Evolutionary conservation across 2,888 invertebrate genomes (phyloP), one percentile per base, ranked within the genome.

Genomic region (Ichneumon xanthorius): DNA sequence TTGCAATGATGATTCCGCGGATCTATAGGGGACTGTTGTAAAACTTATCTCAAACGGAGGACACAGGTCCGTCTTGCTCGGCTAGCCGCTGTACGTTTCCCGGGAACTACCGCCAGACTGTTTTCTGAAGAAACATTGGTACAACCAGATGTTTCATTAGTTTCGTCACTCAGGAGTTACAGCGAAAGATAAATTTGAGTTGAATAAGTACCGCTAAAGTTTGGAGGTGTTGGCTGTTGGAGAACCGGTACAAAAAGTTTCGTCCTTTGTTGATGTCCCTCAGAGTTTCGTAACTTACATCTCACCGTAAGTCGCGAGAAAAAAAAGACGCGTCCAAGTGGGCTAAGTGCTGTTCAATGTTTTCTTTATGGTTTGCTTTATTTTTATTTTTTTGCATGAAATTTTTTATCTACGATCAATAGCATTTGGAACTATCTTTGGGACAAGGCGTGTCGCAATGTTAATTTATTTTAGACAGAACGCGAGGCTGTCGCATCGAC

Each of bases 241-340:
- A 19, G 53, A 19, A 55, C 7, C 19, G 33, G 6, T n/a, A 16
- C 16, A n/a, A 33, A 33, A 70, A 83, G 73, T 26, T 75, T 83
- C 50, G 75, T 33, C 22, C 48, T 63, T 50, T 40, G 50, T 83
- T 79, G 63, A 63, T 58, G 65, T 67, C 26, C 11, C 22, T 58
- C 37, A 58, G 67, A 33, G 58, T 48, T 82, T 78, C 45, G 53
- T 40, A 63, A 14, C 55, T 82, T 9, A 9, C 26, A 30, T 16
- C 33, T 30, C 33, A 33, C 33, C 16, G n/a, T n/a, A 33, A 63
- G 63, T 63, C 30, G 5, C n/a, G 26, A 16, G 63, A 63, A 63
- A 33, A 26, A 61, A 63, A 63, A 14, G 61, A 1, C 4, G 30
- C 14, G n/a, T 33, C 30, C 0, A 63, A 30, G 33, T 63, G 33